Evolutionary conservation across 2,888 invertebrate species (phyloP).

Genomic region (Euplexia lucipara): DNA sequence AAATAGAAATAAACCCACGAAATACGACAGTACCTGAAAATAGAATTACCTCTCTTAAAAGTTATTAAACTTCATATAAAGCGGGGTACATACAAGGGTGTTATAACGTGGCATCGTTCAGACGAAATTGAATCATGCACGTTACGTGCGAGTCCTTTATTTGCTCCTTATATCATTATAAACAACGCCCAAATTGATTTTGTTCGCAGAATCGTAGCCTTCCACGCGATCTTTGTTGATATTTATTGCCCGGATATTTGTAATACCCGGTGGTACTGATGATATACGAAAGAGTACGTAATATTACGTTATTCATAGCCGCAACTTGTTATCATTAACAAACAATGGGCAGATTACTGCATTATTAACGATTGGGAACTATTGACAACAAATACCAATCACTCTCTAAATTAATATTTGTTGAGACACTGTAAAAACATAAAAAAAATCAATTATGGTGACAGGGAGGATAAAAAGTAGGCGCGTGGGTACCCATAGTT

Average conservation of each 20-base stretch:
- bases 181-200: constrained; percentile 52
- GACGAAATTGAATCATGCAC: constrained; percentile 57
- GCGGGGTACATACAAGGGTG: constrained; percentile 14
- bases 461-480: too few relatives aligned
- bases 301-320: background rate
- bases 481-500: too few relatives aligned
- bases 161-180: constrained; percentile 44
- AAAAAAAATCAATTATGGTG: too few relatives aligned
- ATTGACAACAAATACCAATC: background rate
- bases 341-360: background rate
- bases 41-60: constrained; percentile 31
- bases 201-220: constrained; percentile 30
- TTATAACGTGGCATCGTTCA: constrained; percentile 42
- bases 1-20: constrained; percentile 34
- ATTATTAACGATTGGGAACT: background rate
- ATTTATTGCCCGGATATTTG: constrained; percentile 46
- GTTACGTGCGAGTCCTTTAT: constrained; percentile 52
- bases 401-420: too few relatives aligned
- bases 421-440: too few relatives aligned
- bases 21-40: constrained; percentile 37
- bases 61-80: constrained; percentile 39
- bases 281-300: constrained; percentile 4
- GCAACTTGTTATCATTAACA: background rate
- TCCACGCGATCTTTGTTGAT: constrained; percentile 34
- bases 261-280: constrained; percentile 25